Conservation (phyloP, 2,113 vertebrate species). For the Takifugu flavidus region DNA sequence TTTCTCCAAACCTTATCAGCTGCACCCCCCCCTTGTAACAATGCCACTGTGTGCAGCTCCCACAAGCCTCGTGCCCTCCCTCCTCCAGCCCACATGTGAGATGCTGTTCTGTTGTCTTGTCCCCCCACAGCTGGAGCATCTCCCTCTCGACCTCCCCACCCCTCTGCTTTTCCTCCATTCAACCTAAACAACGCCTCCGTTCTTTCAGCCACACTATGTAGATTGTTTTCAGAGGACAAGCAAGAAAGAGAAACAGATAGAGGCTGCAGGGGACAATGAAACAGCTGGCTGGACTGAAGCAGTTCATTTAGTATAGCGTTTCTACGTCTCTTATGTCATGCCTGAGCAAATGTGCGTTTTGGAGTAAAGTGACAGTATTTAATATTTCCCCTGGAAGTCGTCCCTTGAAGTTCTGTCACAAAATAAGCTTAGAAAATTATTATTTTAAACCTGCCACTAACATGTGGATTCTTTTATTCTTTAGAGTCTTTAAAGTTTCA, state of each 20-base stretch:
- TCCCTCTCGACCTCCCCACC: conserved; percentile 65
- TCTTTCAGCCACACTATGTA: conserved; percentile 74
- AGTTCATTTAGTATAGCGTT: conserved; percentile 67
- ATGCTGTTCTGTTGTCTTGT: conserved; percentile 80
- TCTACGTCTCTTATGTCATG: conserved; percentile 59
- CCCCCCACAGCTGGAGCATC: conserved; percentile 80
- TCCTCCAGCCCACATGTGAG: conserved; percentile 66
- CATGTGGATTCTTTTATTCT: no score
- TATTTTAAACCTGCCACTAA: no score
- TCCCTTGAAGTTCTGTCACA: no score
- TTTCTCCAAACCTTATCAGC: conserved; percentile 71
- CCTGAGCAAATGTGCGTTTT: not conserved
- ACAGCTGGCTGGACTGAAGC: conserved; percentile 76
- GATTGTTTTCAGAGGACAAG: conserved; percentile 76
- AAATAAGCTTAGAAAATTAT: no score
- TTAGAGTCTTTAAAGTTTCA: no score
- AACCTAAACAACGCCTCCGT: conserved; percentile 75
- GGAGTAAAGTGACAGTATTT: not conserved
- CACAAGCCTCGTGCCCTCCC: conserved; percentile 35
- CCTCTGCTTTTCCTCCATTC: conserved; percentile 72
- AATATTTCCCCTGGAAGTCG: no score
- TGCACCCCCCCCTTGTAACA: conserved; percentile 59
- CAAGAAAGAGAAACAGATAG: conserved; percentile 70
- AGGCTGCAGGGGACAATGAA: conserved; percentile 75
- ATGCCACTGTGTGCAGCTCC: conserved; percentile 68